These are phyloP conservation scores for Malurus leucopterus DNA, from an alignment of 2,797 vertebrate genomes.

Conservation along the genomic window DNA sequence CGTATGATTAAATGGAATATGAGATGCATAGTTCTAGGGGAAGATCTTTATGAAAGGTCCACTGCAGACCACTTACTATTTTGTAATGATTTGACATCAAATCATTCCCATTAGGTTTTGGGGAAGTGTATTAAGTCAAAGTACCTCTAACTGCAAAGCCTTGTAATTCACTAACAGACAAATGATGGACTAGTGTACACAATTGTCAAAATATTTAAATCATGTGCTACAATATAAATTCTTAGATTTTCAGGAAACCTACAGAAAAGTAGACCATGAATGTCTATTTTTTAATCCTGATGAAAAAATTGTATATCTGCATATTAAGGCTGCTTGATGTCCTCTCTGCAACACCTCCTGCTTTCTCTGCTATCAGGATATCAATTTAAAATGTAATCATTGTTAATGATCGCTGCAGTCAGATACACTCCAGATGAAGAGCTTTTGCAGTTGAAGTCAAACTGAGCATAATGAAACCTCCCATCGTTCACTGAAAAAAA, in stretches of 20 bases:
- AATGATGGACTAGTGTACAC: not conserved
- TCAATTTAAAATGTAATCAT: not conserved
- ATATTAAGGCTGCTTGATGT: not conserved
- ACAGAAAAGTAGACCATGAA: not conserved
- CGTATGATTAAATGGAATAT: not conserved
- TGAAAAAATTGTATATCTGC: not conserved
- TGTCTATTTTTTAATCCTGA: not conserved
- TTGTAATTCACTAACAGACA: not conserved
- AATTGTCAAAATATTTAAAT: not conserved
- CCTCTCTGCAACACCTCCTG: not conserved
- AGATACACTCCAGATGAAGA: not conserved
- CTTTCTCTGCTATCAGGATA: not conserved
- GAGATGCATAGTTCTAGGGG: not conserved
- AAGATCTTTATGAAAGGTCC: not conserved
- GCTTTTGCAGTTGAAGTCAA: not conserved
- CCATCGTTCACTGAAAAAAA: not conserved
- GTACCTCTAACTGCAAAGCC: not conserved
- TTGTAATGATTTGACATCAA: not conserved
- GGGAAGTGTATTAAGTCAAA: not conserved
- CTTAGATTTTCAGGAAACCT: not conserved
- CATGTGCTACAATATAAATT: not conserved
- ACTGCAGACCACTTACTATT: not conserved
- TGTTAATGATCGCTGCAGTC: not conserved
- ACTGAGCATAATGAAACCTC: slow-evolving; percentile 15
- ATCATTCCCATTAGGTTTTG: not conserved